Percentiles rank a stretch among this genome's conserved stretches.
Evolutionary conservation across 2,888 invertebrate species (phyloP).

Genomic region (Auanema freiburgensis): DNA sequence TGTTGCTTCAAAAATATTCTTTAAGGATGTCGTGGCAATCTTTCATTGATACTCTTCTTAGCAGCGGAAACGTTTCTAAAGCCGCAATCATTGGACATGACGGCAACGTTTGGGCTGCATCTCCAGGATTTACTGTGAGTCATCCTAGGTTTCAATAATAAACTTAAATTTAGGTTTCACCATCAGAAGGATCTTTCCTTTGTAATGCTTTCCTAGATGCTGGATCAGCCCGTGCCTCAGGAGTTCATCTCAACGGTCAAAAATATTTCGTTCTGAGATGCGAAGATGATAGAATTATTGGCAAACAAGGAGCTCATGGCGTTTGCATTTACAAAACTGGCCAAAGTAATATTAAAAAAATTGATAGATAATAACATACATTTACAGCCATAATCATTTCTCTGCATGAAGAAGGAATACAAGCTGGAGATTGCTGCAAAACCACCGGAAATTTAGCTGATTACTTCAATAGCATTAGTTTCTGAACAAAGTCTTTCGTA

Average conservation of each 20-base stretch:
- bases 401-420: slow-evolving; percentile 62
- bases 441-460: slow-evolving; percentile 62
- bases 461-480: slow-evolving; percentile 61
- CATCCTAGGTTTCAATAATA: not conserved
- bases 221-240: too few species aligned
- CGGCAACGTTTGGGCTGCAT: slow-evolving; percentile 63
- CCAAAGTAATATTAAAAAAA: slow-evolving; percentile 44
- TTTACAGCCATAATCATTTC: slow-evolving; percentile 62
- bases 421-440: slow-evolving; percentile 63
- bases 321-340: slow-evolving; percentile 64
- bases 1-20: not conserved
- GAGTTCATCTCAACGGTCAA: slow-evolving; percentile 60
- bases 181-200: too few species aligned
- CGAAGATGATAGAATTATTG: slow-evolving; percentile 63
- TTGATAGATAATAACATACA: not conserved
- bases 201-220: slow-evolving; percentile 52
- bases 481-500: slow-evolving; percentile 32
- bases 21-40: slow-evolving; percentile 42
- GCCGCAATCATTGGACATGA: slow-evolving; percentile 63
- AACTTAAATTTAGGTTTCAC: slow-evolving; percentile 34
- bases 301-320: slow-evolving; percentile 61
- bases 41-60: slow-evolving; percentile 49
- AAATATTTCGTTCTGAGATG: slow-evolving; percentile 59
- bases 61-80: slow-evolving; percentile 62
- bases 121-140: slow-evolving; percentile 59